Percentiles rank a stretch among this genome's conserved stretches.
Conservation (phyloP, 92 coral and sea anemone genomes). For the Nematostella vectensis region DNA sequence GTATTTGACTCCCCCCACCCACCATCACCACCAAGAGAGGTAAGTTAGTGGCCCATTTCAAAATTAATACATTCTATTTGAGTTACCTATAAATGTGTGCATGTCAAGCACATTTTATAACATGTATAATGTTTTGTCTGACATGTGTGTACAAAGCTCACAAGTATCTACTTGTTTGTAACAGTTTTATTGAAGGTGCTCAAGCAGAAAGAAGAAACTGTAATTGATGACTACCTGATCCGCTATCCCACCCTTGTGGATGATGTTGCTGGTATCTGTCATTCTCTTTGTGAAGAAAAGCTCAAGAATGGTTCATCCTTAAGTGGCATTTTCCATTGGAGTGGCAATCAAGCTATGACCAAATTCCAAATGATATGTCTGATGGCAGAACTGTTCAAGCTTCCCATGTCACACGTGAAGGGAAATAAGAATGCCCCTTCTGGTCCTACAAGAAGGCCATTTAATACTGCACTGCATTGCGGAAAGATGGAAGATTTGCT, state of each 20-base stretch:
- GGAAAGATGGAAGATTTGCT: conserved; percentile 32
- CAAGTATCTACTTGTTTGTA: too few species aligned
- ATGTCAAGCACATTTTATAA: too few species aligned
- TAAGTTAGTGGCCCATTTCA: too few species aligned
- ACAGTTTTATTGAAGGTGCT: too few species aligned
- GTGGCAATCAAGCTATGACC: conserved; percentile 62
- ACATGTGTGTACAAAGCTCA: too few species aligned
- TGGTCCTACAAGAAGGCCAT: conserved; percentile 69
- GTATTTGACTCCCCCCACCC: too few species aligned
- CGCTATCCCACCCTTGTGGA: conserved; percentile 72
- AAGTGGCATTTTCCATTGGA: conserved; percentile 79
- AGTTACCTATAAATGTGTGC: too few species aligned
- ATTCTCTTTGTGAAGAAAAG: conserved; percentile 39
- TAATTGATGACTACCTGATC: conserved; percentile 68
- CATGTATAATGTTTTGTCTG: too few species aligned
- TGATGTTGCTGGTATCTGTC: conserved; percentile 56
- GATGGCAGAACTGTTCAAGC: conserved; percentile 54
- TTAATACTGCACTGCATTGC: conserved; percentile 60
- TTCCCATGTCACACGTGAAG: conserved; percentile 51
- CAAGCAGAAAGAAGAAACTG: too few species aligned
- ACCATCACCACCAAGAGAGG: too few species aligned
- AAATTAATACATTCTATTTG: too few species aligned
- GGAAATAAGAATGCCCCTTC: conserved; percentile 57
- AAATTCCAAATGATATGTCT: conserved; percentile 61
- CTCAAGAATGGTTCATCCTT: conserved; percentile 3